These are phyloP conservation scores for Sebastes elongatus DNA, from an alignment of 2,797 vertebrate genomes.

Conservation along the genomic window DNA sequence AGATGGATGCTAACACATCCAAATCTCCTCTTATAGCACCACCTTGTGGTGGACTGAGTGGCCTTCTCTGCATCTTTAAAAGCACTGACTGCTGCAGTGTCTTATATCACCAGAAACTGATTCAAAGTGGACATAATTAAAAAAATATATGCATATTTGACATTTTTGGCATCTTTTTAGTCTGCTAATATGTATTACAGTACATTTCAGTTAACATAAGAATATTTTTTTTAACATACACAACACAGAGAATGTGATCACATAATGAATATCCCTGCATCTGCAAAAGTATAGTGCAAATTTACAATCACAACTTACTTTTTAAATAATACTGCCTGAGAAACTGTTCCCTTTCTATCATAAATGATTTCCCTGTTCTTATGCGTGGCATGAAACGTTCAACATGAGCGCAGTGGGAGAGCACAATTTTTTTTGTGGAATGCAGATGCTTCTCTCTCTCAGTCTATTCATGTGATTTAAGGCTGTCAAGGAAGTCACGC, in stretches of 20 bases:
- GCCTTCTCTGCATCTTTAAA: constrained; percentile 6
- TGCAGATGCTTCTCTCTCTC: constrained; percentile 60
- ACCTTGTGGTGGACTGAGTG: constrained; percentile 79
- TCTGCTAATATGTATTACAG: not conserved
- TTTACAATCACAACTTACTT: not conserved
- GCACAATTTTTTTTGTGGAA: constrained; percentile 59
- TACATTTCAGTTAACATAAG: not conserved
- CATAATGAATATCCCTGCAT: not conserved
- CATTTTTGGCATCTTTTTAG: too few relatives aligned
- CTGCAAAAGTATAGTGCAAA: not conserved
- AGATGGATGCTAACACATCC: constrained; percentile 41
- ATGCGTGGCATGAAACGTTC: constrained; percentile 46
- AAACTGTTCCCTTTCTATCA: not conserved
- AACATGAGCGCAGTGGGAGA: constrained; percentile 40
- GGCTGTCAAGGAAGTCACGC: constrained; percentile 60
- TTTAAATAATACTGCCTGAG: not conserved
- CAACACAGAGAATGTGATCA: not conserved
- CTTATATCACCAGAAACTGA: constrained; percentile 16
- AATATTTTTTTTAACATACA: not conserved
- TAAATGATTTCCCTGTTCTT: constrained; percentile 12
- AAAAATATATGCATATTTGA: not conserved
- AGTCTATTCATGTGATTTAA: constrained; percentile 70
- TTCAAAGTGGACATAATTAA: not conserved
- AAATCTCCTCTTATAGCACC: constrained; percentile 84
- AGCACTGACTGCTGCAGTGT: constrained; percentile 12